Percentiles rank a stretch among this genome's conserved stretches.
Evolutionary conservation across 2,888 invertebrate species (phyloP).

Genomic region (Ennomos quercinarius): DNA sequence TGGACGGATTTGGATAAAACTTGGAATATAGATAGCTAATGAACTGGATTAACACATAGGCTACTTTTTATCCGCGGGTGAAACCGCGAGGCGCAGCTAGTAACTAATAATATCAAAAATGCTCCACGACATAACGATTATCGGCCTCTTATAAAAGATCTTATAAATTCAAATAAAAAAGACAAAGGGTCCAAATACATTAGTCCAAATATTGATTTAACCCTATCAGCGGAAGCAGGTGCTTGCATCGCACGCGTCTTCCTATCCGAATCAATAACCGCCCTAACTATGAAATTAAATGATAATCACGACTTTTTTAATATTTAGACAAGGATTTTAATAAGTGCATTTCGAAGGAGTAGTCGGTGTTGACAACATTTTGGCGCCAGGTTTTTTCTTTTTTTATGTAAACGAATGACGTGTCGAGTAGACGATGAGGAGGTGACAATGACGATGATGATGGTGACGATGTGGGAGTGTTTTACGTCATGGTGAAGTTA

Average conservation of each 20-base stretch:
- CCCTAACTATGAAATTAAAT: conserved; percentile 84
- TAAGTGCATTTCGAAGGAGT: conserved; percentile 70
- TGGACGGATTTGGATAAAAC: too few relatives aligned
- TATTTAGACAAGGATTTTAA: conserved; percentile 77
- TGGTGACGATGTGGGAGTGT: too few relatives aligned
- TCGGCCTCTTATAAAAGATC: conserved; percentile 32
- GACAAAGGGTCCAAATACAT: conserved; percentile 73
- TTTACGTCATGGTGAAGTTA: too few relatives aligned
- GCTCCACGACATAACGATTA: conserved; percentile 29
- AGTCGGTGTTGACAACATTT: conserved; percentile 53
- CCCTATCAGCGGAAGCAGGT: conserved; percentile 84
- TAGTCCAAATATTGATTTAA: conserved; percentile 85
- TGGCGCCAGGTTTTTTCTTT: not conserved
- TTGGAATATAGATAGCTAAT: too few relatives aligned
- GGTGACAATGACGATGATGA: too few relatives aligned
- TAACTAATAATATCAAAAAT: too few relatives aligned
- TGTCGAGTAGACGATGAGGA: too few relatives aligned
- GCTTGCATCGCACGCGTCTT: conserved; percentile 77
- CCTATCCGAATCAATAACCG: conserved; percentile 75
- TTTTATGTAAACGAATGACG: not conserved
- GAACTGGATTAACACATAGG: too few relatives aligned
- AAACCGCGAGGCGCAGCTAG: too few relatives aligned
- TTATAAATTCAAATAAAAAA: conserved; percentile 52
- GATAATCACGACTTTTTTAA: conserved; percentile 82
- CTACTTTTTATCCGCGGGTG: too few relatives aligned